Conservation (phyloP, 2,113 vertebrate species). For the Menura novaehollandiae region DNA sequence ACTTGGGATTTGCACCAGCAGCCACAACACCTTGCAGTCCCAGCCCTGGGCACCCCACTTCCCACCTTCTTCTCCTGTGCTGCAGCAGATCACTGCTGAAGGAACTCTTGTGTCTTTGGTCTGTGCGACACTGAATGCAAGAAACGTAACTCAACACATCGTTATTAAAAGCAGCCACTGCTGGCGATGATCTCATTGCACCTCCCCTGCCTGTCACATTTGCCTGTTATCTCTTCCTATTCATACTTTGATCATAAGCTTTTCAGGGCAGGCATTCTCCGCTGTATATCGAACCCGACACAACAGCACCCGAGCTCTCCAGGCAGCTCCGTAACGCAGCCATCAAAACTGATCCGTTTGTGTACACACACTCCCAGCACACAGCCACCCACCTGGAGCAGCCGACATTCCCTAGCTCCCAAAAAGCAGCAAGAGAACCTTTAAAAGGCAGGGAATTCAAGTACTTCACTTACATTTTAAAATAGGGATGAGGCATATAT, state of each 20-base stretch:
- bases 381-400: background rate
- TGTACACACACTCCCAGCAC: background rate
- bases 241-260: background rate
- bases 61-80: background rate
- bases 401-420: background rate
- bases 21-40: background rate
- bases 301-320: background rate
- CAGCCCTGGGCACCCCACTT: background rate
- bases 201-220: background rate
- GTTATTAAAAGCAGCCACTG: background rate
- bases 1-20: background rate
- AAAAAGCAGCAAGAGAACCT: background rate
- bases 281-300: rapidly evolving
- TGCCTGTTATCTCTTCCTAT: background rate
- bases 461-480: background rate
- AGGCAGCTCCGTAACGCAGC: background rate
- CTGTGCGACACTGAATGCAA: rapidly evolving
- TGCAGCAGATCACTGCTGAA: background rate
- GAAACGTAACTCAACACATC: background rate
- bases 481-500: rapidly evolving
- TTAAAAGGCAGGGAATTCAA: background rate
- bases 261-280: background rate
- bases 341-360: background rate
- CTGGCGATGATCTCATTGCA: background rate
- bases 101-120: background rate